Base-by-base conservation (phyloP, 2,797 vertebrate genomes). In the Artibeus jamaicensis region DNA sequence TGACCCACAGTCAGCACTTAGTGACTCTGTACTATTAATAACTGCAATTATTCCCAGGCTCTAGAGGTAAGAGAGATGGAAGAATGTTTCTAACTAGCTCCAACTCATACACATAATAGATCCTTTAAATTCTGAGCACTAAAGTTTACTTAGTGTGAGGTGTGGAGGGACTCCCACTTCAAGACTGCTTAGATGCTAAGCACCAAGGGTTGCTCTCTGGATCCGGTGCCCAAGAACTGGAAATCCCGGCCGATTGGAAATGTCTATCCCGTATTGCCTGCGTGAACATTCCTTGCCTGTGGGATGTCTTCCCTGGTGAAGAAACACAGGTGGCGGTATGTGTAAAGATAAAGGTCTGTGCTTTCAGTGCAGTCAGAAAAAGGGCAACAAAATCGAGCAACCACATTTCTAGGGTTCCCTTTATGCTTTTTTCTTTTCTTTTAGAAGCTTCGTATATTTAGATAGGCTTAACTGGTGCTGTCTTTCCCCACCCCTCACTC, bases 231-330 rank as follows among this genome's bases (percentile, higher is more conserved):
- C 53, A 29, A 85, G 67, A 87, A 77, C 86, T 74, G 76, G 81
- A 88, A 90, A 85, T 89, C 37, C 55, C 62, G n/a, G 91, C 59
- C 22, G 16, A 50, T 55, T 88, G 77, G 81, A 95, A 95, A 88
- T 89, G 86, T 88, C 88, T 90, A 92, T 89, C 85, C 73, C 67
- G 78, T 53, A 22, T n/a, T 88, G 81, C 67, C 67, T 6, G 11
- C 59, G 62, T 37, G 24, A 84, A 71, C 55, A 29, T 93, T 93
- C 68, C 67, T 77, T 39, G 67, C 90, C 70, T 15, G 5, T 44
- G 48, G 73, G 70, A 42, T 74, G 57, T 91, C 88, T 82, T 81
- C 70, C 57, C 26, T 37, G 48, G 44, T 19, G 18, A 26, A 83
- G 88, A 93, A 89, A 71, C 59, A 76, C 65, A 95, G 67, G 73